These are phyloP conservation scores for Batillaria attramentaria DNA, from an alignment of 1,140 invertebrate species.

Conservation along the genomic window DNA sequence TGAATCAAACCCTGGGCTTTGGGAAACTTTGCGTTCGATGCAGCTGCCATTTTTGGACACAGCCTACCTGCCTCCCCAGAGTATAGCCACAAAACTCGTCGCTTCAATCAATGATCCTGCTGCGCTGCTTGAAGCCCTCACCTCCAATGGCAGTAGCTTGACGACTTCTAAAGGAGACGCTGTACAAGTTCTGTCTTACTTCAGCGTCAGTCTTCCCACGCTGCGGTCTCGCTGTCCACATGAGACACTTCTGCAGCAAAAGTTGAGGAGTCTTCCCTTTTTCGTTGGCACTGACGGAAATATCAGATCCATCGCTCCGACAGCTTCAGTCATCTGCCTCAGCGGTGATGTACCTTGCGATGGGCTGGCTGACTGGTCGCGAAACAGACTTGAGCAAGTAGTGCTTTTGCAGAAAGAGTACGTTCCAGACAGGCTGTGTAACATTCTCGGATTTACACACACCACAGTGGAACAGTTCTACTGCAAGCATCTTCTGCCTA, in stretches of 20 bases:
- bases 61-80: neutral
- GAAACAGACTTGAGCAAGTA: neutral
- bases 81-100: neutral
- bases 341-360: neutral
- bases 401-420: neutral
- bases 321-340: neutral
- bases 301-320: neutral
- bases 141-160: neutral
- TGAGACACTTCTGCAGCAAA: neutral
- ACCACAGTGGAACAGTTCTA: neutral
- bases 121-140: conserved; percentile 6
- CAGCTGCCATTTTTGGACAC: neutral
- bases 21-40: neutral
- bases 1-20: neutral
- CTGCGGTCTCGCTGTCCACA: neutral
- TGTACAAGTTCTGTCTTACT: neutral
- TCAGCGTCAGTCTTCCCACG: neutral
- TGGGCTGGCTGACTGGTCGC: neutral
- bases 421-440: neutral
- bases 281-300: conserved; percentile 4
- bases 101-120: conserved; percentile 23
- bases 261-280: conserved; percentile 13
- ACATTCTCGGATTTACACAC: neutral
- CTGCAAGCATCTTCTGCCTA: neutral
- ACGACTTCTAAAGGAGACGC: neutral